A percentile compares a stretch with the other conserved stretches of the same genome.
Evolutionary conservation across 2,797 vertebrate species (phyloP).

Genomic region (Mormyrus proboscirostris): DNA sequence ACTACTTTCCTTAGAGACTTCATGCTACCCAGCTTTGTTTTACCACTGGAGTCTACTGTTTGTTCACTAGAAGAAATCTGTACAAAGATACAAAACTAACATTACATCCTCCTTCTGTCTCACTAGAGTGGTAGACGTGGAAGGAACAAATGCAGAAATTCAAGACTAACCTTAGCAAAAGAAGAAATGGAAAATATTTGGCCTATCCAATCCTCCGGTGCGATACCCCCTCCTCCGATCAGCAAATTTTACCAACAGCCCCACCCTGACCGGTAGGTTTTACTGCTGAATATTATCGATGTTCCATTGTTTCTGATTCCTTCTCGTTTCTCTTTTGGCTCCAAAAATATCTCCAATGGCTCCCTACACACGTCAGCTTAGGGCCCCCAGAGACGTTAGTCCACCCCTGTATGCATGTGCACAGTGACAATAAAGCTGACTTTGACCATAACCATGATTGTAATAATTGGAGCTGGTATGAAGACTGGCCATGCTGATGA

Average conservation of each 20-base stretch:
- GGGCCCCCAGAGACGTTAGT: neutral
- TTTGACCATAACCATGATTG: neutral
- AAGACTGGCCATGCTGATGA: neutral
- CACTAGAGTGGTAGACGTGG: neutral
- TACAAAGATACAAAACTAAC: neutral
- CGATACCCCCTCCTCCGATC: neutral
- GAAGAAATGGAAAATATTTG: neutral
- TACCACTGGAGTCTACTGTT: neutral
- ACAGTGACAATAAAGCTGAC: neutral
- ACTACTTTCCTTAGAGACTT: neutral
- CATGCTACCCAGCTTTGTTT: neutral
- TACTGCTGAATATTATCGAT: neutral
- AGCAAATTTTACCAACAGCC: neutral
- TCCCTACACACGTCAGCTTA: neutral
- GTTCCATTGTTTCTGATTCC: neutral
- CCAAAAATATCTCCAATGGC: neutral
- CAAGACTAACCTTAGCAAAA: neutral
- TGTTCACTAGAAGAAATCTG: neutral
- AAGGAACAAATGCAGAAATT: neutral
- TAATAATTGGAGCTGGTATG: neutral
- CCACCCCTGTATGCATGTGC: neutral
- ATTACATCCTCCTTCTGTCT: neutral
- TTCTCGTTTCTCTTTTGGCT: neutral
- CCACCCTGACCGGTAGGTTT: neutral
- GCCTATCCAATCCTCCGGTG: neutral